phyloP scores from a whole-genome alignment of 2,797 vertebrate genomes.

The Chloroceryle inda region DNA sequence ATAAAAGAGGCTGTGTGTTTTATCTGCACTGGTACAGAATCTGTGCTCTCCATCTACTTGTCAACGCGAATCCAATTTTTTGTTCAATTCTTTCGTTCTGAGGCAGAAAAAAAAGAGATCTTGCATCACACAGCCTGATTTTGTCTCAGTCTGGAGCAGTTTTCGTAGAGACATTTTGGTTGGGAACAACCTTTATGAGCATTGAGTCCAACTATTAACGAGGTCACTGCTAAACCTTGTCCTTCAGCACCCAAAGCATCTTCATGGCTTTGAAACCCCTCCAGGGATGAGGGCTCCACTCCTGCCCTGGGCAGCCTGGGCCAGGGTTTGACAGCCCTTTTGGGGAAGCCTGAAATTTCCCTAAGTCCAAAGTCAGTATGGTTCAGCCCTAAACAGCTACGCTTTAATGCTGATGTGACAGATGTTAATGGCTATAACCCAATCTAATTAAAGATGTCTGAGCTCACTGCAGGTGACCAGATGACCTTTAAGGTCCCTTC shows the following conservation, averaged over 20 bases:
- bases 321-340: too few relatives aligned
- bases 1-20: neutral
- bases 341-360: too few relatives aligned
- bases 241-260: too few relatives aligned
- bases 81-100: neutral
- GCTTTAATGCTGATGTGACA: neutral
- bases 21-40: neutral
- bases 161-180: neutral
- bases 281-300: neutral
- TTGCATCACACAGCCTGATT: too few relatives aligned
- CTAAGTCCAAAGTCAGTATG: neutral
- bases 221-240: too few relatives aligned
- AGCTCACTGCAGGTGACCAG: too few relatives aligned
- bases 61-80: neutral
- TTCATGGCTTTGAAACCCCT: too few relatives aligned
- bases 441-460: too few relatives aligned
- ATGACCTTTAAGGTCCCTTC: too few relatives aligned
- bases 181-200: neutral
- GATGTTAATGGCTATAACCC: neutral
- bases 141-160: neutral
- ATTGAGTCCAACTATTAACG: too few relatives aligned
- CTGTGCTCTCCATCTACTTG: neutral
- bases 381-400: neutral
- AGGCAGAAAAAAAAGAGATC: neutral
- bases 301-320: too few relatives aligned